Base-by-base conservation (phyloP, 2,888 invertebrate species). In the Baronia brevicornis region DNA sequence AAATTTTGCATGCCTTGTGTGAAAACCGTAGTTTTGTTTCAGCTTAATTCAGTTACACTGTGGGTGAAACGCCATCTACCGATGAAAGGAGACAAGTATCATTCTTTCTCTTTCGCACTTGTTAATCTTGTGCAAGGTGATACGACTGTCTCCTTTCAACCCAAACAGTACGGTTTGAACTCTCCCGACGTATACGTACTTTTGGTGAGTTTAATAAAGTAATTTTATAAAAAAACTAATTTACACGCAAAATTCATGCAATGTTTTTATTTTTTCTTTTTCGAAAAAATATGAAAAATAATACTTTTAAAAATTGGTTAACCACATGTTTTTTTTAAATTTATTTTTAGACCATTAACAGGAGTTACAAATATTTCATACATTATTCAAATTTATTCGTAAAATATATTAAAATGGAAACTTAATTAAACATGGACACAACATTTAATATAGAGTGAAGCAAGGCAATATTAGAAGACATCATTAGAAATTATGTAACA, bases 51-150 rank as follows among this genome's bases (percentile, higher is more conserved):
- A 3, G 30, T 87, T 4, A 82, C 84, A 6, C 44, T 88, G 10
- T 89, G 88, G 88, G 84, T 85, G 1, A 86, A 87, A 49, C 84
- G 80, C 1, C 84, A 88, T 20, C 45, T 71, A 17, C 88, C 89
- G 0, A 63, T 66, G 33, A 70, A 79, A 28, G 75, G 82, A 1
- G 74, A 79, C 40, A 48, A 41, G 12, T 67, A 70, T 50, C 60
- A 63, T 3, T 84, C 87, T 1, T 82, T 68, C 57, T 87, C 88
- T 2, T 74, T 89, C 44, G 88, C 87, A 7, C 64, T 88, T 9
- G 74, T 88, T 6, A 89, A 78, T 36, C 6, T 65, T n/a, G 39
- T 36, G 0, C 2, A 12, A 0, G 14, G 11, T 0, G 15, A 22
- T 1, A 28, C 38, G 3, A 12, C 43, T 10, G 42, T 63, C 46